Conservation (phyloP, 30 jellyfish, hydroid and myxozoan genomes). For the Cassiopea andromeda region DNA sequence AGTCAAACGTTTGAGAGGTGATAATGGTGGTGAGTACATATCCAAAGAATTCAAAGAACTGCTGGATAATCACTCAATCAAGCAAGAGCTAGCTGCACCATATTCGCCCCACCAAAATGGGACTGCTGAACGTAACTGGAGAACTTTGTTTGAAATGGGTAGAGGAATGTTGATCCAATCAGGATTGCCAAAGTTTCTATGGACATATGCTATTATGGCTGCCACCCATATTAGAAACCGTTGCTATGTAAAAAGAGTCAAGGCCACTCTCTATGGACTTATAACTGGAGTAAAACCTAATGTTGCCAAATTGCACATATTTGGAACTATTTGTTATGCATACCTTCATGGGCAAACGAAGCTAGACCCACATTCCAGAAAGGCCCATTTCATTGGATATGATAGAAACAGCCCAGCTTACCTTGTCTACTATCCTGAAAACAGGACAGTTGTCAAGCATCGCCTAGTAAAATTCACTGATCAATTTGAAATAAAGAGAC, state of each 20-base stretch:
- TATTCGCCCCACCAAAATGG: constrained; percentile 57
- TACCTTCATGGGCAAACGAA: constrained; percentile 30
- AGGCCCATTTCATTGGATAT: constrained; percentile 60
- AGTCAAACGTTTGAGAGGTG: constrained; percentile 53
- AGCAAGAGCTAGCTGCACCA: constrained; percentile 42
- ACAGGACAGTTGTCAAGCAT: neutral
- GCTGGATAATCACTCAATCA: constrained; percentile 16
- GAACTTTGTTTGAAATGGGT: neutral
- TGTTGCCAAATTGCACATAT: constrained; percentile 34
- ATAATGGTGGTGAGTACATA: constrained; percentile 57
- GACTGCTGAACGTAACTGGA: constrained; percentile 32
- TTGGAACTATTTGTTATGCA: constrained; percentile 66
- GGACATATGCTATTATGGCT: constrained; percentile 44
- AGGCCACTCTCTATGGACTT: constrained; percentile 63
- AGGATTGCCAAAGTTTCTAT: constrained; percentile 33
- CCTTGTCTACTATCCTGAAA: constrained; percentile 43
- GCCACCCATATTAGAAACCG: constrained; percentile 3
- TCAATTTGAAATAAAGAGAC: neutral
- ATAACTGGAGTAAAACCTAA: constrained; percentile 68
- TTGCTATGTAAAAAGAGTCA: constrained; percentile 38
- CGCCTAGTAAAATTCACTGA: neutral
- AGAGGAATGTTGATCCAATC: constrained; percentile 1
- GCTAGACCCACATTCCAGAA: constrained; percentile 40
- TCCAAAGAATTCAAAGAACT: constrained; percentile 29
- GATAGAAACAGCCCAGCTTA: constrained; percentile 75